phyloP scores from a whole-genome alignment of 2,888 invertebrate species.

The Tuta absoluta region DNA sequence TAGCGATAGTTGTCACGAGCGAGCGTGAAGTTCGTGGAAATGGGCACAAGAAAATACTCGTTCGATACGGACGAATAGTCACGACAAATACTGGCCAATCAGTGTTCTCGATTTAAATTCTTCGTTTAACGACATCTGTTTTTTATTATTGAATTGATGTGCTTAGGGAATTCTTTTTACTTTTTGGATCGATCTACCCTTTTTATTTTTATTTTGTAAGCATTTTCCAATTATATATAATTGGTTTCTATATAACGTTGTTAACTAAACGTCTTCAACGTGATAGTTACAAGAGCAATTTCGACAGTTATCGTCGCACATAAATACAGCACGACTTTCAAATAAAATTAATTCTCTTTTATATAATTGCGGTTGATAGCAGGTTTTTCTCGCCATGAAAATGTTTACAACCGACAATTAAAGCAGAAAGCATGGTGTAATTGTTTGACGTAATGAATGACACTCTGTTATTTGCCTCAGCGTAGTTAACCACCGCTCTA shows the following conservation, averaged over 20 bases:
- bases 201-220: background rate
- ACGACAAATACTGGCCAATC: conserved; percentile 41
- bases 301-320: conserved; percentile 27
- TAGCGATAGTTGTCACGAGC: conserved; percentile 53
- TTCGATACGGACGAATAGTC: conserved; percentile 48
- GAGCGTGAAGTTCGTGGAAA: conserved; percentile 48
- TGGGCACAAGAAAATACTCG: conserved; percentile 46
- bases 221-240: background rate
- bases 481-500: conserved; percentile 38
- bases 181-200: background rate
- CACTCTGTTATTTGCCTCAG: conserved; percentile 39
- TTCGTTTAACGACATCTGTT: conserved; percentile 31
- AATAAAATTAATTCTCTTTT: conserved; percentile 45
- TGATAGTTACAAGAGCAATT: conserved; percentile 15
- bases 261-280: conserved; percentile 14
- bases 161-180: background rate
- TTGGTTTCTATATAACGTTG: background rate
- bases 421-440: conserved; percentile 44
- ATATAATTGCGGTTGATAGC: conserved; percentile 45
- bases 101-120: conserved; percentile 47
- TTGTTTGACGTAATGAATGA: conserved; percentile 50
- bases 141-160: conserved; percentile 16
- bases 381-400: conserved; percentile 40
- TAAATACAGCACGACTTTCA: conserved; percentile 39
- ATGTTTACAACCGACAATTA: conserved; percentile 49